These are phyloP conservation scores for Bombus balteatus DNA, from an alignment of 1,140 invertebrate species.

Conservation along the genomic window DNA sequence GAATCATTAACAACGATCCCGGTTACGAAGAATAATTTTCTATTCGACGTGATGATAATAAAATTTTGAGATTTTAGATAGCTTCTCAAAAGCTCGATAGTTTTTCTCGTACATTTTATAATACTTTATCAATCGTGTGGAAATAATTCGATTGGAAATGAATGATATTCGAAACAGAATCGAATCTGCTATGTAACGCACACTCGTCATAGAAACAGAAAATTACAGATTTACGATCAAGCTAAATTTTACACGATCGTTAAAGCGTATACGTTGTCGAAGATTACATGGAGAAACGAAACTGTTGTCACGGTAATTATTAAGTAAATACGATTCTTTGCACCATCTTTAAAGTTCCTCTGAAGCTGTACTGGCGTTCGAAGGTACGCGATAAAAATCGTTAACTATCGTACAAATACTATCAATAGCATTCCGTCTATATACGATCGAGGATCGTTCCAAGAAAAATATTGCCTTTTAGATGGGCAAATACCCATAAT, in stretches of 20 bases:
- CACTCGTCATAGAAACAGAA: background rate
- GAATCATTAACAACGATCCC: too few species aligned
- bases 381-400: background rate
- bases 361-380: background rate
- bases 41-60: background rate
- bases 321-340: background rate
- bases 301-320: conserved; percentile 16
- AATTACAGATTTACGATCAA: background rate
- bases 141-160: background rate
- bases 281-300: background rate
- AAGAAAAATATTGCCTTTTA: background rate
- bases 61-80: background rate
- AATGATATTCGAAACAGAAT: background rate
- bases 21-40: background rate
- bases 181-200: background rate
- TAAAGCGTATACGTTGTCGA: background rate
- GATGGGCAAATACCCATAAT: background rate
- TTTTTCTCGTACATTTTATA: background rate
- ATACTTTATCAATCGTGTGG: background rate
- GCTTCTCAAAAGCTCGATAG: background rate
- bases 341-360: background rate
- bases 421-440: background rate
- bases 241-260: background rate
- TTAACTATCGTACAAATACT: conserved; percentile 4
- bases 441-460: background rate